Evolutionary conservation across 1,140 invertebrate species (phyloP).

Genomic region (Drosophila grimshawi): DNA sequence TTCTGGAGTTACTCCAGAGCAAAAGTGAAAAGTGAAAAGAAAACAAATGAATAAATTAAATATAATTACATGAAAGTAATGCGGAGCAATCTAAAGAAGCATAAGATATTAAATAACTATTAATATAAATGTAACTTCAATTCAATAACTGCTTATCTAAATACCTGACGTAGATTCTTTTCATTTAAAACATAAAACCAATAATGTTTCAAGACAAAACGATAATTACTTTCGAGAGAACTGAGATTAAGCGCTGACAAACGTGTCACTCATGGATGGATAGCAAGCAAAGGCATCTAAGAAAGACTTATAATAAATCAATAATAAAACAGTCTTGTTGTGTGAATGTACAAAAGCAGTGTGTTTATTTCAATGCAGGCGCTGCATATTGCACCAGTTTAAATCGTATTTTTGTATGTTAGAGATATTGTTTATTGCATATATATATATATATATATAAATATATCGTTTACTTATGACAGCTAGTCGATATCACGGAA

Average conservation of each 20-base stretch:
- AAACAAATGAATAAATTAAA: slow-evolving; percentile 42
- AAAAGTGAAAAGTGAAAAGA: slow-evolving; percentile 31
- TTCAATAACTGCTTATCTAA: slow-evolving; percentile 81
- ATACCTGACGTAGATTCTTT: slow-evolving; percentile 80
- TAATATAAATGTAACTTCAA: slow-evolving; percentile 74
- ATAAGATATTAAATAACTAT: slow-evolving; percentile 63
- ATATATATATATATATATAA: neutral
- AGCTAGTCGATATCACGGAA: slow-evolving; percentile 33
- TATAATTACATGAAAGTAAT: slow-evolving; percentile 53
- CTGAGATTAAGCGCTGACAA: slow-evolving; percentile 62
- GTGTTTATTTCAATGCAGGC: slow-evolving; percentile 15
- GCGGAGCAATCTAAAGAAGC: slow-evolving; percentile 65
- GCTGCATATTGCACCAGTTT: neutral
- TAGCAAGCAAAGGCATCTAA: slow-evolving; percentile 39
- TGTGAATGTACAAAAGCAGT: slow-evolving; percentile 40
- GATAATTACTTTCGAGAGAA: slow-evolving; percentile 51
- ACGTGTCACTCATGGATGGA: slow-evolving; percentile 25
- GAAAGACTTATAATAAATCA: slow-evolving; percentile 56
- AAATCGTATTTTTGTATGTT: slow-evolving; percentile 3
- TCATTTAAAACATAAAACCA: slow-evolving; percentile 61
- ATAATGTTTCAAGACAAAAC: slow-evolving; percentile 54
- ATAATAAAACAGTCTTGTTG: slow-evolving; percentile 54
- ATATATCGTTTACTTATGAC: neutral
- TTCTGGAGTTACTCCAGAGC: slow-evolving; percentile 35
- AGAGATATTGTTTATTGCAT: slow-evolving; percentile 16